Conservation (phyloP, 2,113 vertebrate genomes). For the Trachemys scripta region DNA sequence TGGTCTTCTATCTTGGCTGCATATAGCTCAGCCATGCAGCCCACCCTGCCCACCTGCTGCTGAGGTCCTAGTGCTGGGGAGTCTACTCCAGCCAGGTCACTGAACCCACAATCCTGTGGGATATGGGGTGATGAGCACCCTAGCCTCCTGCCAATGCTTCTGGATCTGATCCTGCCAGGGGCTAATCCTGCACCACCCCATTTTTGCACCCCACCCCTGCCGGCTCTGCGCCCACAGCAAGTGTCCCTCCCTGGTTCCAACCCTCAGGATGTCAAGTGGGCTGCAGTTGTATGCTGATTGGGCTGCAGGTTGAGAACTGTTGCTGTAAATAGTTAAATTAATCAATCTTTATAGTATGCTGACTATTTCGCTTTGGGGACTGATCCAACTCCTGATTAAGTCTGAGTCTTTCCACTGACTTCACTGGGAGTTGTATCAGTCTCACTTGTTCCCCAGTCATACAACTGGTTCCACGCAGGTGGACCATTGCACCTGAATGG, state of each 20-base stretch:
- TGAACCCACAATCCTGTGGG: background rate
- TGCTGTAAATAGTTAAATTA: background rate
- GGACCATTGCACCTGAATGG: background rate
- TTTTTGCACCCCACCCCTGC: background rate
- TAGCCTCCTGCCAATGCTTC: background rate
- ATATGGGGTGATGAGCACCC: background rate
- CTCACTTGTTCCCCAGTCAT: background rate
- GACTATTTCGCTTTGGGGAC: background rate
- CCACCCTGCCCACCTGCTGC: background rate
- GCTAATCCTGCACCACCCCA: background rate
- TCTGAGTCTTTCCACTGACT: background rate
- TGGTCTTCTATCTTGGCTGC: background rate
- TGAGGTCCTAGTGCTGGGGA: no score
- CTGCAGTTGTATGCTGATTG: background rate
- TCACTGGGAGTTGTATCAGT: background rate
- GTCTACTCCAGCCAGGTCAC: background rate
- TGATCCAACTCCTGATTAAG: background rate
- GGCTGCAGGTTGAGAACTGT: no score
- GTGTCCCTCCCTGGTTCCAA: background rate
- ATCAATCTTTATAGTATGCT: background rate
- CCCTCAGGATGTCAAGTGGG: background rate
- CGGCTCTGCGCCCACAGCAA: background rate
- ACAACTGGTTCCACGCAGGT: no score
- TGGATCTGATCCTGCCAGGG: background rate
- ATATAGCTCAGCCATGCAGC: background rate